Percentiles rank a stretch among this genome's conserved stretches.
phyloP scores from a whole-genome alignment of 2,888 invertebrate species.

The Chloroclysta siterata region DNA sequence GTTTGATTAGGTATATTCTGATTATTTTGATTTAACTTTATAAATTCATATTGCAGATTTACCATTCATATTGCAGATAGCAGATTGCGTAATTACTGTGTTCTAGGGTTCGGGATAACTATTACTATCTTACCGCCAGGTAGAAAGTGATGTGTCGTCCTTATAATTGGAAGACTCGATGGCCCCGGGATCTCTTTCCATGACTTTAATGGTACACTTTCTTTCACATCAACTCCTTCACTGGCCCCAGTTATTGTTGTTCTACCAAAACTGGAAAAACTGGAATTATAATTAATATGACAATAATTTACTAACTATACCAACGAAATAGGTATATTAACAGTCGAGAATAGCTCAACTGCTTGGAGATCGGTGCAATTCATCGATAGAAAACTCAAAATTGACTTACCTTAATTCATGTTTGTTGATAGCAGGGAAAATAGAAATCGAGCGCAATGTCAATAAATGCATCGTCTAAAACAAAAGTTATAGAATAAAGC shows the following conservation, averaged over 20 bases:
- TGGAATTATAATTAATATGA: too few relatives aligned
- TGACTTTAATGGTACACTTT: conserved; percentile 44
- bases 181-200: conserved; percentile 80
- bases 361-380: too few relatives aligned
- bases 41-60: too few relatives aligned
- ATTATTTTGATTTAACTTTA: too few relatives aligned
- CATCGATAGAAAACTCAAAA: not conserved
- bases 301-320: too few relatives aligned
- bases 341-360: too few relatives aligned
- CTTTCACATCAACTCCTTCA: conserved; percentile 26
- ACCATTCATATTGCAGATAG: too few relatives aligned
- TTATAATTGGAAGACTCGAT: conserved; percentile 67
- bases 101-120: too few relatives aligned
- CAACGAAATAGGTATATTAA: too few relatives aligned
- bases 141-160: conserved; percentile 56
- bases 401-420: conserved; percentile 17
- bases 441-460: conserved; percentile 15
- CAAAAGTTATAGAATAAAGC: not conserved
- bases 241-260: conserved; percentile 34
- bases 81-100: too few relatives aligned
- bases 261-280: conserved; percentile 29
- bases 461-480: conserved; percentile 19
- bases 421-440: conserved; percentile 5
- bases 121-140: conserved; percentile 54
- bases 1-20: too few relatives aligned